A percentile compares a stretch with the other conserved stretches of the same genome.
Conservation (phyloP, 2,888 invertebrate species). For the Pollenia labialis region DNA sequence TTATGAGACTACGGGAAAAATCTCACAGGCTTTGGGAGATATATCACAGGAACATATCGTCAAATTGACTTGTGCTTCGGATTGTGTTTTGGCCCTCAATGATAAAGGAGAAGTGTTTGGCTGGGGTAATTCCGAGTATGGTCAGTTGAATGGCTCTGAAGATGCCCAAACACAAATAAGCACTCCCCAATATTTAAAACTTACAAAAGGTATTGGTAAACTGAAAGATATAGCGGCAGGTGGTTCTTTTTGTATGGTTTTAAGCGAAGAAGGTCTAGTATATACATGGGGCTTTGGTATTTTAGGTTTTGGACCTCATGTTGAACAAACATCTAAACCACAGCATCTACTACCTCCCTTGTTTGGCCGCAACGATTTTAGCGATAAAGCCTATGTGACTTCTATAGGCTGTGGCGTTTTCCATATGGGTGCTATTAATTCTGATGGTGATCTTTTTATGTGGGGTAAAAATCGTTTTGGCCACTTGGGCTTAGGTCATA, state of each 20-base stretch:
- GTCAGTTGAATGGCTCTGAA: conserved; percentile 87
- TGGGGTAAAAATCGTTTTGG: conserved; percentile 96
- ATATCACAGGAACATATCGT: conserved; percentile 92
- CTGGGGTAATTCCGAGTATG: conserved; percentile 98
- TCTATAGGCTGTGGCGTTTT: conserved; percentile 90
- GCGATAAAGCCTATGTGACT: conserved; percentile 88
- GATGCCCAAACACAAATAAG: conserved; percentile 87
- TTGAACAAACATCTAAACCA: conserved; percentile 88
- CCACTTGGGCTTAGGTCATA: conserved; percentile 92
- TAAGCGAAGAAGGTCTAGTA: conserved; percentile 93
- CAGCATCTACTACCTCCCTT: conserved; percentile 90
- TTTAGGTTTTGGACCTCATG: conserved; percentile 93
- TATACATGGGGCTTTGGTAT: conserved; percentile 98
- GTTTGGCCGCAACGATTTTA: conserved; percentile 94
- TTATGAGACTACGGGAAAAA: conserved; percentile 86
- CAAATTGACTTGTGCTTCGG: conserved; percentile 91
- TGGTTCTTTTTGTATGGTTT: conserved; percentile 93
- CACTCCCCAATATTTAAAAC: conserved; percentile 87
- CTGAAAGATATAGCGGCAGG: conserved; percentile 92
- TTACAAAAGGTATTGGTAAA: conserved; percentile 89
- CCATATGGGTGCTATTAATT: conserved; percentile 92
- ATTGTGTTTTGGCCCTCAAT: conserved; percentile 95
- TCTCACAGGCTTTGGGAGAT: conserved; percentile 90
- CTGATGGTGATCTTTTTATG: conserved; percentile 92
- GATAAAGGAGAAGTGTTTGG: conserved; percentile 96